Conservation (phyloP, 2,888 invertebrate species). For the Campoletis raptor region DNA sequence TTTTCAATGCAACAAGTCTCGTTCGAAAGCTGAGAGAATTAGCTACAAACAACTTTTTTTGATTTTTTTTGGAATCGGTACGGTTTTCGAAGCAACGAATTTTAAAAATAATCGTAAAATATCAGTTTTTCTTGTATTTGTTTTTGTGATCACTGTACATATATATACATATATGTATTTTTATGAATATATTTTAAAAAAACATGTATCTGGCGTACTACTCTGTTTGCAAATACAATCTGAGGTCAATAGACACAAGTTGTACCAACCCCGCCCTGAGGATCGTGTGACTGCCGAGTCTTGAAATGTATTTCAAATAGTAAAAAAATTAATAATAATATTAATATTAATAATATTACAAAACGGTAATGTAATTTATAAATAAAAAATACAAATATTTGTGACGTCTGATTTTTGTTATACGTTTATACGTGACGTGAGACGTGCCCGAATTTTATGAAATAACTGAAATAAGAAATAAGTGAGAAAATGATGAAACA, state of each 20-base stretch:
- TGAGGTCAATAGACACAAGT: slow-evolving; percentile 70
- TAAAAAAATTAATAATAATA: slow-evolving; percentile 27
- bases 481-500: slow-evolving; percentile 46
- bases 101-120: neutral
- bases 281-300: slow-evolving; percentile 79
- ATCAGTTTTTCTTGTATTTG: neutral
- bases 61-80: neutral
- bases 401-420: slow-evolving; percentile 75
- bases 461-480: slow-evolving; percentile 41
- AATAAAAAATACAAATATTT: slow-evolving; percentile 73
- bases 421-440: slow-evolving; percentile 64
- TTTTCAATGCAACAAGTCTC: neutral
- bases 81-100: neutral
- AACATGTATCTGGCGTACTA: slow-evolving; percentile 77
- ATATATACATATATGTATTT: slow-evolving; percentile 32
- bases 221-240: slow-evolving; percentile 74
- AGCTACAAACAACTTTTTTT: neutral
- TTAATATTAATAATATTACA: slow-evolving; percentile 42
- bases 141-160: slow-evolving; percentile 58
- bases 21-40: neutral
- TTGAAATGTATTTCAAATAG: slow-evolving; percentile 79
- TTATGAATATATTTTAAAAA: slow-evolving; percentile 49
- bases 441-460: slow-evolving; percentile 68
- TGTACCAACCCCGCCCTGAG: slow-evolving; percentile 47
- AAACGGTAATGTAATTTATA: slow-evolving; percentile 65